Percentiles rank a stretch among this genome's conserved stretches.
phyloP scores from a whole-genome alignment of 1,140 invertebrate genomes.

The Apis dorsata region DNA sequence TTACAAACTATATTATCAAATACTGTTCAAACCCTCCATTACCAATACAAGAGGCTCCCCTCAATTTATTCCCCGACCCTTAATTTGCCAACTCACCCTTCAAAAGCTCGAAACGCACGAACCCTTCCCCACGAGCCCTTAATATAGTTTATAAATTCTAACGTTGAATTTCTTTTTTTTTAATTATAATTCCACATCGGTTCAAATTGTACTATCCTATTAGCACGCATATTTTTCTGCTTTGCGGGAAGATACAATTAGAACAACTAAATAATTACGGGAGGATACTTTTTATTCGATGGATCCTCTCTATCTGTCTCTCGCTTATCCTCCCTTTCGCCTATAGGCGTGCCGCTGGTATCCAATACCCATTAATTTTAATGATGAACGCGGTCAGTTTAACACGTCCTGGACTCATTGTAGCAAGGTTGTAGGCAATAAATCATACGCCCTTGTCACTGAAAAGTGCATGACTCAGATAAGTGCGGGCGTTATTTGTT shows the following conservation, averaged over 20 bases:
- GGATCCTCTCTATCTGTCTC: slow-evolving; percentile 25
- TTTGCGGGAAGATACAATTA: slow-evolving; percentile 9
- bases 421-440: slow-evolving; percentile 64
- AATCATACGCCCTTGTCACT: slow-evolving; percentile 66
- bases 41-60: not conserved
- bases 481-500: slow-evolving; percentile 63
- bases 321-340: slow-evolving; percentile 17
- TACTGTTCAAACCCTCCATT: not conserved
- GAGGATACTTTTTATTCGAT: slow-evolving; percentile 4
- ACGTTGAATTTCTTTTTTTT: too few relatives aligned
- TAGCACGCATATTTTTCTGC: not conserved
- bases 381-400: slow-evolving; percentile 73
- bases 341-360: slow-evolving; percentile 42
- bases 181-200: too few relatives aligned
- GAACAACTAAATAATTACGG: slow-evolving; percentile 20
- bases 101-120: not conserved
- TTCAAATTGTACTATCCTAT: too few relatives aligned
- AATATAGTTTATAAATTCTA: not conserved
- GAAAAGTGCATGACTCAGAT: slow-evolving; percentile 68
- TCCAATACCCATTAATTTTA: slow-evolving; percentile 75
- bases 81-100: slow-evolving; percentile 2
- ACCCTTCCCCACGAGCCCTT: not conserved
- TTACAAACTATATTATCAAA: not conserved
- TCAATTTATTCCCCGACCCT: not conserved
- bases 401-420: slow-evolving; percentile 70